Base-by-base conservation (phyloP, 2,797 vertebrate genomes). In the Oryzias sinensis region DNA sequence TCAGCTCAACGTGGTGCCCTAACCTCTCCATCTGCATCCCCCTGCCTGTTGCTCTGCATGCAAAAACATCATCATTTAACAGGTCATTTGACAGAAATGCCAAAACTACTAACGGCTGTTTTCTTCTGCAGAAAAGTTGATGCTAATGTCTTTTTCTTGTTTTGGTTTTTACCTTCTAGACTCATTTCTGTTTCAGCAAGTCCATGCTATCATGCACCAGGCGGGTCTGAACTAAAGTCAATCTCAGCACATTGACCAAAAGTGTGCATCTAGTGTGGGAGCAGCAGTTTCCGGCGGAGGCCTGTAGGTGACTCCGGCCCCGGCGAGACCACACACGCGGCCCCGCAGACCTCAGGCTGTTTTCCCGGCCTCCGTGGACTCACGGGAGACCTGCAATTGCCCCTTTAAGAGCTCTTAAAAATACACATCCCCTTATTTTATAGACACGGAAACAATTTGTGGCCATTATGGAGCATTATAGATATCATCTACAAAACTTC, bases 391-490 rank as follows among this genome's bases (percentile, higher is more conserved):
- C 85, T 87, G 87, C 84, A 89, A 88, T 84, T 81, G 90, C 85
- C 88, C 90, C 83, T 86, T 90, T 92, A 90, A 84, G 87, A 88
- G 73, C 85, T 85, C 85, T 91, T 93, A 91, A 92, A 92, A 94
- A 94, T 86, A 86, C 90, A 91, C 87, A 90, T 88, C 87, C 90
- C 78, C 90, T 90, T 90, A 86, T 90, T 86, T 91, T 91, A 87
- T 91, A 90, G 92, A 93, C 92, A 91, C 90, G 94, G 94, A 94
- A 95, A 93, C 91, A 94, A 95, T 94, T 94, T 91, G 91, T 87
- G 87, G 85, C 92, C 78, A 95, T 94, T 94, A 94, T 76, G 77
- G 88, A 70, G 83, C 79, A 92, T 93, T 94, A 92, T 90, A 93
- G 93, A 94, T 93, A 90, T 68, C 82, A 94, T 94, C 93, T 85